phyloP scores from a whole-genome alignment of 2,888 invertebrate genomes.

The Trichogramma dendrolimi region DNA sequence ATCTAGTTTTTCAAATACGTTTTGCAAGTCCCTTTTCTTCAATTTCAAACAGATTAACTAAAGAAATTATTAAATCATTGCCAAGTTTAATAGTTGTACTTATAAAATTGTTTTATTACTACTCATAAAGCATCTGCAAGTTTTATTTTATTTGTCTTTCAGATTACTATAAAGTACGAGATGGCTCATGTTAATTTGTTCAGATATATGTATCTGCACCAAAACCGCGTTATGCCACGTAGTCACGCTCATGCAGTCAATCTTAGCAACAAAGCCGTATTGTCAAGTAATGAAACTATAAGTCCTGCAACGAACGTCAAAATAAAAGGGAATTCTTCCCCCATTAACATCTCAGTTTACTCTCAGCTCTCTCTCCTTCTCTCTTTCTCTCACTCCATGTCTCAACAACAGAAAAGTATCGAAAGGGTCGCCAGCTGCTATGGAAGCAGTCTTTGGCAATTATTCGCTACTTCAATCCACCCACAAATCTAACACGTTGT shows the following conservation, averaged over 20 bases:
- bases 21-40: too few species aligned
- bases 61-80: too few species aligned
- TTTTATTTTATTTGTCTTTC: conserved; percentile 17
- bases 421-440: neutral
- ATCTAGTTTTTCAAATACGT: too few species aligned
- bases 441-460: conserved; percentile 24
- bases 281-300: neutral
- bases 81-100: neutral
- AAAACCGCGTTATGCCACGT: too few species aligned
- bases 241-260: too few species aligned
- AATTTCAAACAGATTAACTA: too few species aligned
- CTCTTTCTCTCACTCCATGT: too few species aligned
- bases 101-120: neutral
- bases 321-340: conserved; percentile 17
- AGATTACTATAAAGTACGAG: conserved; percentile 46
- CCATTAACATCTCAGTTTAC: too few species aligned
- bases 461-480: conserved; percentile 9
- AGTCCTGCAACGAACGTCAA: conserved; percentile 16
- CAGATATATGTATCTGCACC: too few species aligned
- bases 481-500: conserved; percentile 21
- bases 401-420: neutral
- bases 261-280: too few species aligned
- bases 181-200: conserved; percentile 37
- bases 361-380: too few species aligned
- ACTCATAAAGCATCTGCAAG: neutral